Base-by-base conservation (phyloP, 2,113 vertebrate species). In the Turnix velox region DNA sequence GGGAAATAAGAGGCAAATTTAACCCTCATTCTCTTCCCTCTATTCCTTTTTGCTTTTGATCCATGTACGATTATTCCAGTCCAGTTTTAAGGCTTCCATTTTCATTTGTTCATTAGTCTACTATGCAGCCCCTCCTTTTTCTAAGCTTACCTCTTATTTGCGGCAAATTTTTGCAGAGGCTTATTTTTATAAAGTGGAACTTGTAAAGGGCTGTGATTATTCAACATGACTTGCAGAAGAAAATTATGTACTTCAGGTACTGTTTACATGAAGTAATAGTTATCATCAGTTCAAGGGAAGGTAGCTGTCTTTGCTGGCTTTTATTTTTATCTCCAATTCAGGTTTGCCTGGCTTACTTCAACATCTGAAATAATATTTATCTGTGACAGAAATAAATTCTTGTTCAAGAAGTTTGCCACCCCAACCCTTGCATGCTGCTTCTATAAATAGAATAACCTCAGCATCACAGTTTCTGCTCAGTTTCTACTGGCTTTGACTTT, bases 401-500 rank as follows among this genome's bases (percentile, higher is more conserved):
- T 83, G 16, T 22, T 77, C 72, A n/a, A 52, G 49, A 79, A 31
- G 13, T 33, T 39, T 51, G n/a, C n/a, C 33, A 78, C 27, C 61
- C 58, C 30, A 51, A 1, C 33, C 62, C 48, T 88, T 88, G 91
- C 94, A 78, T 40, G 12, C 66, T 46, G 78, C 43, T n/a, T 96
- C 55, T 96, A 67, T 96, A 93, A 96, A 92, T 46, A 82, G 93
- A 95, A 65, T 89, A 62, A 81, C 93, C 95, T 96, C 22, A 9
- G 17, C 84, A 94, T 94, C 31, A 19, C 87, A 95, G 8, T 68
- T 39, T 73, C 90, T 94, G 25, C 54, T 92, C 78, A 69, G 57
- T 55, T n/a, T n/a, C n/a, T n/a, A n/a, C n/a, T n/a, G n/a, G 71
- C 69, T 96, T 96, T 94, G 92, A 84, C 93, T 97, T 94, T 88